Evolutionary conservation across 2,888 invertebrate genomes (phyloP), one percentile per base, ranked within the genome.

Genomic region (Chalcis sispes): DNA sequence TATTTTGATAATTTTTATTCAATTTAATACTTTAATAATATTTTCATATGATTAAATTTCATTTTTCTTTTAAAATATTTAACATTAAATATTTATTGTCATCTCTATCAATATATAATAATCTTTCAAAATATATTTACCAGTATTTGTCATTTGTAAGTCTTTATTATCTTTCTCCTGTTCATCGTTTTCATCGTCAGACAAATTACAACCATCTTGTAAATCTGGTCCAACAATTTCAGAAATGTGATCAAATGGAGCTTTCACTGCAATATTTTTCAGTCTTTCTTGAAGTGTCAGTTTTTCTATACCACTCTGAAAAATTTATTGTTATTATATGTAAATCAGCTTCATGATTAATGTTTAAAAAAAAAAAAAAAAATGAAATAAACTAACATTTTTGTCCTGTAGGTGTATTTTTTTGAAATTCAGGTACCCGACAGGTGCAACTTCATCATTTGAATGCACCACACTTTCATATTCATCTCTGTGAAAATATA

Each of bases 381-480:
- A 66, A 32, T n/a, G 59, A 46, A 3, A 0, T 32, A 42, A 52
- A 13, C 72, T 62, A 52, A 77, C 79, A 77, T 75, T 75, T 75
- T 79, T 79, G 75, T 74, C 66, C 27, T 77, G 94, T 83, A 98
- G 90, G 84, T 94, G 94, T 78, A 98, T 89, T 89, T 95, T 94
- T 81, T 92, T 94, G 82, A 99, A 93, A 89, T 95, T 96, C 74
- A 99, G 91, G 89, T 97, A 99, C 40, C 97, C 98, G 69, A 98
- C 98, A 7, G 98, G 96, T 32, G 98, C 97, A 85, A 99, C 94
- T 1, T 95, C 94, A 91, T 98, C 97, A 83, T 96, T 94, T 25
- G 98, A 94, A 88, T 97, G 97, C 81, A 96, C 92, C 75, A 98
- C 93, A 83, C 94, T 92, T 90, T 98, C 96, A 82, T 93, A 93